These are phyloP conservation scores for Myripristis murdjan DNA, from an alignment of 2,797 vertebrate genomes.

Conservation along the genomic window DNA sequence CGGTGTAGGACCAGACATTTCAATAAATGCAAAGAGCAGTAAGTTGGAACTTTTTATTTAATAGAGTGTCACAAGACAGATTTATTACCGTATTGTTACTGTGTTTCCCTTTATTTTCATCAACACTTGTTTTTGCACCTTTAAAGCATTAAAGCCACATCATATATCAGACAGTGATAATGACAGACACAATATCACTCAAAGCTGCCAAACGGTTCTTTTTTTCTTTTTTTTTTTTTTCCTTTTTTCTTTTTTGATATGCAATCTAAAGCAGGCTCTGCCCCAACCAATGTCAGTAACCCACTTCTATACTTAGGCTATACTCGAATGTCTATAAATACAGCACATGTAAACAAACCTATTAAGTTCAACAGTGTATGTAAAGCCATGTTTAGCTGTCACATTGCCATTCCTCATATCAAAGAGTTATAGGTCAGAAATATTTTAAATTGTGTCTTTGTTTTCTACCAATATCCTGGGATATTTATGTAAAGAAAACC, in stretches of 20 bases:
- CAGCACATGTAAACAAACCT: constrained; percentile 4
- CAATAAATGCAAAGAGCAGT: constrained; percentile 63
- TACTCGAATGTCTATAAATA: constrained; percentile 4
- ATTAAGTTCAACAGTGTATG: constrained; percentile 16
- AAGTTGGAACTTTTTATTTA: constrained; percentile 33
- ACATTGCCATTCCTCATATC: neutral
- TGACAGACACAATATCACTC: constrained; percentile 19
- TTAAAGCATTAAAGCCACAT: constrained; percentile 7
- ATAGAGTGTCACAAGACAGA: neutral
- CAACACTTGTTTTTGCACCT: neutral
- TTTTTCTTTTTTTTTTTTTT: too few species aligned
- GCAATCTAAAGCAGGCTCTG: constrained; percentile 10
- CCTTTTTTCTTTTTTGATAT: constrained; percentile 16
- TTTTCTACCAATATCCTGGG: neutral
- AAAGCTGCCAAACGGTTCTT: constrained; percentile 31
- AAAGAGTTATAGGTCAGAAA: neutral
- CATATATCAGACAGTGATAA: constrained; percentile 13
- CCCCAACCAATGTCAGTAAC: neutral
- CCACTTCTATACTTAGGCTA: neutral
- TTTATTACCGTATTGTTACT: neutral
- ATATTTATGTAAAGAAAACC: neutral
- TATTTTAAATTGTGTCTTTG: neutral
- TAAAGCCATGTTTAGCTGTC: constrained; percentile 26
- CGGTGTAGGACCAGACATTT: constrained; percentile 15
- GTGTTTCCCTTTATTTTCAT: neutral